Evolutionary conservation across 1,140 invertebrate species (phyloP), one percentile per base, ranked within the genome.

Genomic region (Dufourea novaeangliae): DNA sequence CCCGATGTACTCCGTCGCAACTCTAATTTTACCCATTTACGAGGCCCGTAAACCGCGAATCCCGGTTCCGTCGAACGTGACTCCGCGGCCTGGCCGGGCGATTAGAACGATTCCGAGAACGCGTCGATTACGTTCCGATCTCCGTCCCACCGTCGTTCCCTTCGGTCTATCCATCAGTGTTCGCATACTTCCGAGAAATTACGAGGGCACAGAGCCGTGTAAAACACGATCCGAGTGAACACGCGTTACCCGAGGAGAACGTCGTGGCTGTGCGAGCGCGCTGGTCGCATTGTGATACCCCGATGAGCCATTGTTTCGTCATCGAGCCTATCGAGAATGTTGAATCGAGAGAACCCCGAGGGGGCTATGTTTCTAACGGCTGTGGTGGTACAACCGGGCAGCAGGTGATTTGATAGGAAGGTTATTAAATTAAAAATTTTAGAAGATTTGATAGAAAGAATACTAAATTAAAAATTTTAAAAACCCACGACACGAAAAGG

Each of bases 11-110:
- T 11, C n/a, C 17, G 3, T n/a, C n/a, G n/a, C n/a, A n/a, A 17
- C n/a, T 73, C 71, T 73, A 73, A 73, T 66, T 73, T 66, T 66
- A 66, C 34, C 44, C 59, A 25, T 66, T 73, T 66, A 54, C 44
- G 32, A 66, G 2, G 22, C 29, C 12, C 44, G 44, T 64, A 37
- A 63, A 64, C 29, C 44, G 59, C 8, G 72, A 44, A 32, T 67
- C 41, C 25, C 63, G 27, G 20, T 74, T 56, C 41, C 41, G 20
- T 6, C 0, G 14, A 73, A 64, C 59, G 70, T 37, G 32, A 73
- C 32, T n/a, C n/a, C n/a, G n/a, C 12, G 32, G 7, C 11, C 44
- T 14, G 5, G 25, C 0, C 29, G 11, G 8, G 5, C 59, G 70
- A 73, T 56, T 32, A 34, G 63, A 22, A 5, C 34, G 17, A 29